Percentiles rank a stretch among this genome's conserved stretches.
Conservation (phyloP, 2,888 invertebrate genomes). For the Heliothis peltigera region DNA sequence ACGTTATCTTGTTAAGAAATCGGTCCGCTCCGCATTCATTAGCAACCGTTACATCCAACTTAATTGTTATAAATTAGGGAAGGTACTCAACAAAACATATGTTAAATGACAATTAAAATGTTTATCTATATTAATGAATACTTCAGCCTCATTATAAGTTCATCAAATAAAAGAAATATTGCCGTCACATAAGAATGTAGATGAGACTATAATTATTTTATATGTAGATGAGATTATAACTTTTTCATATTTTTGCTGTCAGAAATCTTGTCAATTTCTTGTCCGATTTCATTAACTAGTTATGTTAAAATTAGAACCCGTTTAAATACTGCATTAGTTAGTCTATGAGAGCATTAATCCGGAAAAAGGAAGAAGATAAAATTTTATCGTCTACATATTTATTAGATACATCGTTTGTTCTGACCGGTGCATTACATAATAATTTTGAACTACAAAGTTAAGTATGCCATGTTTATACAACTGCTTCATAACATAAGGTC, state of each 20-base stretch:
- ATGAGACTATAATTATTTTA: conserved; percentile 10
- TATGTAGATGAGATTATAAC: conserved; percentile 3
- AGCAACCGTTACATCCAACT: conserved; percentile 30
- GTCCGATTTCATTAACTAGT: conserved; percentile 4
- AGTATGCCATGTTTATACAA: not conserved
- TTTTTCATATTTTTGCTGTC: conserved; percentile 6
- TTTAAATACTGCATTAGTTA: conserved; percentile 18
- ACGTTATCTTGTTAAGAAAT: conserved; percentile 41
- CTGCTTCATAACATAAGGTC: not conserved
- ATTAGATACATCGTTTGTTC: conserved; percentile 7
- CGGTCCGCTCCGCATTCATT: conserved; percentile 35
- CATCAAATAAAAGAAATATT: conserved; percentile 23
- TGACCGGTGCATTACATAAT: conserved; percentile 3
- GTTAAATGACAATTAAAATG: conserved; percentile 11
- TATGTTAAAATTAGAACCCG: conserved; percentile 17
- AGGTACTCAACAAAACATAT: conserved; percentile 10
- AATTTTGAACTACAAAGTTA: not conserved
- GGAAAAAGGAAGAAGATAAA: conserved; percentile 35
- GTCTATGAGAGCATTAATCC: conserved; percentile 33
- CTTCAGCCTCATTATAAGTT: conserved; percentile 9
- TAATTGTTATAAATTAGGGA: conserved; percentile 39
- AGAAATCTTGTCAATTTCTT: conserved; percentile 31
- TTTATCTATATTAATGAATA: not conserved
- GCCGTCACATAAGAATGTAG: not conserved
- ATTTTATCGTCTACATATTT: conserved; percentile 35